Evolutionary conservation across 2,888 invertebrate species (phyloP), one percentile per base, ranked within the genome.

Genomic region (Nemapogon koenigi): DNA sequence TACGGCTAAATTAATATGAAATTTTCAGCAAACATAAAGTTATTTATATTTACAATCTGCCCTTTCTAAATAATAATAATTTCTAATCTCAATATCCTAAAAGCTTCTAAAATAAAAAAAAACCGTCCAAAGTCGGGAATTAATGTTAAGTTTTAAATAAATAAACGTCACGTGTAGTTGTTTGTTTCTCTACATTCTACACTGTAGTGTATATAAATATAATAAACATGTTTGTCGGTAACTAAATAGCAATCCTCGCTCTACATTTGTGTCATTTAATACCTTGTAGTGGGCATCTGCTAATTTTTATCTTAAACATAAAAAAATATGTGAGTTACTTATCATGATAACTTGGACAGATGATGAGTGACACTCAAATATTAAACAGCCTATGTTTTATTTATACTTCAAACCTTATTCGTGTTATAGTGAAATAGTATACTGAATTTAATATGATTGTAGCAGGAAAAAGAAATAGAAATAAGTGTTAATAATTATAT

Each of bases 231-330:
- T n/a, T n/a, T n/a, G n/a, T n/a, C n/a, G 22, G 4, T 22, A 22
- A 22, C 6, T 10, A 22, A 22, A 22, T 10, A 22, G 10, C 22
- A 22, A 7, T 10, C 22, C 10, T 7, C 22, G 22, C 22, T 6
- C 6, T 7, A 7, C 10, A 7, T 7, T 10, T 22, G 10, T n/a
- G 53, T 50, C 52, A 52, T 47, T 51, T 48, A 42, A 58, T 49
- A 44, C 49, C 6, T n/a, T 7, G 4, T n/a, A 41, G 46, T 37
- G 48, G 57, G 57, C 66, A 63, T 65, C 60, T 70, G 72, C 58
- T 66, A 69, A 68, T 70, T 49, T 65, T 69, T 75, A 75, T 73
- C 75, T 51, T 62, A 67, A 69, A 71, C 59, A 69, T n/a, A n/a
- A n/a, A 56, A 49, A 47, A 52, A 53, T 43, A 49, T 52, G 49